phyloP scores from a whole-genome alignment of 2,888 invertebrate genomes.

The Acleris laterana region DNA sequence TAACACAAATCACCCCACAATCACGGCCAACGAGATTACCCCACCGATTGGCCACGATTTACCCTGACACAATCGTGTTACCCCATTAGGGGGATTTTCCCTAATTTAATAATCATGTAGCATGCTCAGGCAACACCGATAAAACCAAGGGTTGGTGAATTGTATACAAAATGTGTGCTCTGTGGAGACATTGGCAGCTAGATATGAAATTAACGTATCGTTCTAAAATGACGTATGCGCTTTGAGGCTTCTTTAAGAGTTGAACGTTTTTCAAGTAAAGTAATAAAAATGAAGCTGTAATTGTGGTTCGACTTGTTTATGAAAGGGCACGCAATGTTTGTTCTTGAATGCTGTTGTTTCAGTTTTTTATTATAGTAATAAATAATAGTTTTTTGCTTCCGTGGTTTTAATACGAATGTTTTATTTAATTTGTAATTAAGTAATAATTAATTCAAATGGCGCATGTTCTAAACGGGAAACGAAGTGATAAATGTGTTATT shows the following conservation, averaged over 20 bases:
- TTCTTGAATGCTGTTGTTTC: background rate
- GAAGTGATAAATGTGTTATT: background rate
- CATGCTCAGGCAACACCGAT: conserved; percentile 33
- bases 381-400: background rate
- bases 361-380: conserved; percentile 7
- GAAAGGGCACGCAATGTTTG: conserved; percentile 23
- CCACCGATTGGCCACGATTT: conserved; percentile 30
- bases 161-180: conserved; percentile 1
- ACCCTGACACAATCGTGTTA: conserved; percentile 34
- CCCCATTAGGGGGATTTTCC: conserved; percentile 39
- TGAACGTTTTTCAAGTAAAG: background rate
- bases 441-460: conserved; percentile 4
- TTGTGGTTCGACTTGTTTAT: conserved; percentile 7
- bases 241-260: background rate
- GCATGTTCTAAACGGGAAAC: conserved; percentile 1
- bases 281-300: conserved; percentile 11
- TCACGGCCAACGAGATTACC: conserved; percentile 38
- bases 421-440: conserved; percentile 2
- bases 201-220: background rate
- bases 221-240: background rate
- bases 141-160: conserved; percentile 14
- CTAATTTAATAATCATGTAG: conserved; percentile 43
- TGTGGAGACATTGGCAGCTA: background rate
- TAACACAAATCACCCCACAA: conserved; percentile 37
- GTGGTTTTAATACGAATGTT: background rate